Evolutionary conservation across 2,888 invertebrate species (phyloP), one percentile per base, ranked within the genome.

Genomic region (Tholera decimalis): DNA sequence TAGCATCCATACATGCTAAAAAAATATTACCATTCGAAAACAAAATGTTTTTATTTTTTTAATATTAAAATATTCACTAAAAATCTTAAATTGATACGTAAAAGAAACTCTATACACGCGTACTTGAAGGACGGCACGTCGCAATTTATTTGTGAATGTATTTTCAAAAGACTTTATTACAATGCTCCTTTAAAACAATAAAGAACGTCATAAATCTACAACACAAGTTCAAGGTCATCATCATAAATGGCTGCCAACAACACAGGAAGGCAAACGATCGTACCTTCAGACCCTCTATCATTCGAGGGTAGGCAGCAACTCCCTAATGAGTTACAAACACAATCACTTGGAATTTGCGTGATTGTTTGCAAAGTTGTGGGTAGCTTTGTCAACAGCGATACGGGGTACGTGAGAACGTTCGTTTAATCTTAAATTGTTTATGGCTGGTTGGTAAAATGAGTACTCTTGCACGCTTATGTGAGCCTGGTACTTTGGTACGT

Each of bases 281-380:
- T 41, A n/a, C n/a, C n/a, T n/a, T n/a, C n/a, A n/a, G n/a, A n/a
- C 70, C 57, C 37, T 58, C 41, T 57, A 71, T 61, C 60, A 66
- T 57, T 37, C 18, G 37, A 28, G 33, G 30, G 26, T 46, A 35
- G 37, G 39, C 62, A 51, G 54, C 60, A 54, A 63, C 54, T 73
- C 62, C 77, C 79, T 87, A 87, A 87, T 83, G 84, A 85, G 84
- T 85, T 85, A 81, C 80, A 75, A 87, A 86, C 83, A 86, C 85
- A 84, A 85, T 86, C 83, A 75, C 75, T 73, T 68, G 80, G 73
- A 76, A 77, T 77, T 70, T 73, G 54, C 77, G 85, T 79, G 83
- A 86, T 83, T 86, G 86, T 81, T 82, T 60, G 58, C 66, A 15
- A 79, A 69, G 41, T 80, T 78, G 68, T 28, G 73, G 77, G 65